Conservation (phyloP, 2,888 invertebrate species). For the Eledone cirrhosa region DNA sequence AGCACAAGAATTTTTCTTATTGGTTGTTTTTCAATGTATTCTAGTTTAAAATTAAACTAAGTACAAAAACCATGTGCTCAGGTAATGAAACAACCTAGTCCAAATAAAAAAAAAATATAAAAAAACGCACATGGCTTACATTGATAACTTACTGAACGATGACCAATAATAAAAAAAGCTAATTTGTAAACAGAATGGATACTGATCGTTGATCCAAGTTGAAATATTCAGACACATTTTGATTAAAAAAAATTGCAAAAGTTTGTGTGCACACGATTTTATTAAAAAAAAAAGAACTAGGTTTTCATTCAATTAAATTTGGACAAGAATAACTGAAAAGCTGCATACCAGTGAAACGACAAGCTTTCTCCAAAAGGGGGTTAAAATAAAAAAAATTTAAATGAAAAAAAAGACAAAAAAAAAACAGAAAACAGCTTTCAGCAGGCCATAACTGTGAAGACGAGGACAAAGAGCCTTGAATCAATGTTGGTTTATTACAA, state of each 20-base stretch:
- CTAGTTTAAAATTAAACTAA: no score
- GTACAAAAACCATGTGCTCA: no score
- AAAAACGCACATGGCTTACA: constrained; percentile 21
- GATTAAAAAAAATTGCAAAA: constrained; percentile 11
- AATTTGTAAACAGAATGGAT: constrained; percentile 13
- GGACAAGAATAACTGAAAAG: constrained; percentile 18
- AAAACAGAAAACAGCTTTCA: constrained; percentile 3
- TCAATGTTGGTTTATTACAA: constrained; percentile 28
- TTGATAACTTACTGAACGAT: constrained; percentile 8
- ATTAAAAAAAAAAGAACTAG: constrained; percentile 11
- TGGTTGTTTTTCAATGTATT: no score
- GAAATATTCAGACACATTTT: constrained; percentile 28
- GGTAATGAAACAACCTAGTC: no score
- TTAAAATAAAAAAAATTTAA: neutral
- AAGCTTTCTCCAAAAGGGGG: neutral
- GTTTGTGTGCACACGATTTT: constrained; percentile 19
- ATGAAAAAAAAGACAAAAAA: neutral
- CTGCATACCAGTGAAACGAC: constrained; percentile 26
- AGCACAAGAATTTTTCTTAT: no score
- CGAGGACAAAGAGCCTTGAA: constrained; percentile 24
- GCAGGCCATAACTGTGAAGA: constrained; percentile 27
- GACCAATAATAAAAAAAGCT: constrained; percentile 15
- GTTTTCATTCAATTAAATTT: constrained; percentile 16
- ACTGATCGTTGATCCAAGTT: constrained; percentile 25
- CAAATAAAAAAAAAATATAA: neutral